Base-by-base conservation (phyloP, 2,113 vertebrate genomes). In the Lagenorhynchus albirostris region DNA sequence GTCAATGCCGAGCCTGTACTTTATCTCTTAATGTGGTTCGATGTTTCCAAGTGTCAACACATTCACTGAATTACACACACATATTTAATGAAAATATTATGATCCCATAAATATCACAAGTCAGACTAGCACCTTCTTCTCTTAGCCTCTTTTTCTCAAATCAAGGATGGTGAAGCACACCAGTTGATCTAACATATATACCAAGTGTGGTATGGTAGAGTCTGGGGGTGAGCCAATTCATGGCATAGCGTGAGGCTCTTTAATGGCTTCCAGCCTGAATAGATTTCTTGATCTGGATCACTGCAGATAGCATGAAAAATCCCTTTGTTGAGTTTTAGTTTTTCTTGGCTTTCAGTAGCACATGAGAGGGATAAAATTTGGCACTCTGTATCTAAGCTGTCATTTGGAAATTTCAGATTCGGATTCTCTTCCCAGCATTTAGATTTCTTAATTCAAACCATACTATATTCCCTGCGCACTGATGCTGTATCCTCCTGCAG, bases 321-420 rank as follows among this genome's bases (percentile, higher is more conserved):
- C 58, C 29, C 92, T 98, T 98, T 98, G 97, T 98, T 96, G 55
- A 91, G 74, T 82, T 73, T 81, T 80, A 97, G 91, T 98, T 98
- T 98, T 98, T 98, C 94, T 98, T 99, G 98, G 97, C 98, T 96
- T 93, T 97, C 71, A 47, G 77, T 81, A 76, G 82, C 82, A 95
- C 58, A 87, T 9, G 29, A 98, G 96, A 98, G 73, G 60, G 83
- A 97, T 88, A 97, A 74, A 31, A 95, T 97, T 97, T 98, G 96
- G 88, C 89, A 60, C 79, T 93, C 26, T 84, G 33, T 81, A 84
- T 89, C 89, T 88, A 95, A 97, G 44, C 89, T 98, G 98, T 97
- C 97, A 97, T 97, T 98, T 98, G 88, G 84, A 98, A 98, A 98
- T 98, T 94, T 98, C 95, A 95, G 79, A 96, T 94, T 96, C 97